Base-by-base conservation (phyloP, 2,797 vertebrate genomes). In the Sebastes nivosus region DNA sequence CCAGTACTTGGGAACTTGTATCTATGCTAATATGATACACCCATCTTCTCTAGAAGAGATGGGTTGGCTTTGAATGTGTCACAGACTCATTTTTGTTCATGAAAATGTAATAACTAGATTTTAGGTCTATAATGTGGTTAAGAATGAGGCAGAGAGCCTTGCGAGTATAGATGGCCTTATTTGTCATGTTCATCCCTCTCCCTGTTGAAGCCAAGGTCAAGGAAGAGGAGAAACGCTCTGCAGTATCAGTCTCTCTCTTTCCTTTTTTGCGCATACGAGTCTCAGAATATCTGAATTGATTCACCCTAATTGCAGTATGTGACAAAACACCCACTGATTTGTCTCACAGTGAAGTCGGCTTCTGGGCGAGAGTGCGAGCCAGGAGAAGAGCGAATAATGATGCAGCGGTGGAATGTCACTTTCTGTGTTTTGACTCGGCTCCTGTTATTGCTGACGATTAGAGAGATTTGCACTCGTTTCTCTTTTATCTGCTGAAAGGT, bases 301-400 rank as follows among this genome's bases (percentile, higher is more conserved):
- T 88, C 83, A 80, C 55, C 73, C 78, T 90, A 89, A 92, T 90
- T 88, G 79, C 69, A 81, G 80, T 69, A 61, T 81, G 80, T 90
- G 84, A 91, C 85, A 86, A 88, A 90, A 88, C 81, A 83, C 72
- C 72, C 78, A 57, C 71, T 82, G 76, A 86, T 92, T 88, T 87
- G 77, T 86, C 70, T 90, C 75, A 72, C 76, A 8, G 77, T 79
- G 50, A 77, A 81, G 63, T 82, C 69, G 79, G 65, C 74, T 83
- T 81, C 72, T 72, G 32, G 42, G 80, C 60, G 65, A 64, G 77
- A 83, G 67, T 13, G 80, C 9, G 42, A 75, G 65, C 70, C 24
- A 25, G 76, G 36, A 83, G 67, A 80, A 27, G 72, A 63, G 82
- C 3, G 22, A 77, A 78, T 90, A 92, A 90, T 85, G 80, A 89